Evolutionary conservation across 1,140 invertebrate species (phyloP).

Genomic region (Scaptomyza graminum): DNA sequence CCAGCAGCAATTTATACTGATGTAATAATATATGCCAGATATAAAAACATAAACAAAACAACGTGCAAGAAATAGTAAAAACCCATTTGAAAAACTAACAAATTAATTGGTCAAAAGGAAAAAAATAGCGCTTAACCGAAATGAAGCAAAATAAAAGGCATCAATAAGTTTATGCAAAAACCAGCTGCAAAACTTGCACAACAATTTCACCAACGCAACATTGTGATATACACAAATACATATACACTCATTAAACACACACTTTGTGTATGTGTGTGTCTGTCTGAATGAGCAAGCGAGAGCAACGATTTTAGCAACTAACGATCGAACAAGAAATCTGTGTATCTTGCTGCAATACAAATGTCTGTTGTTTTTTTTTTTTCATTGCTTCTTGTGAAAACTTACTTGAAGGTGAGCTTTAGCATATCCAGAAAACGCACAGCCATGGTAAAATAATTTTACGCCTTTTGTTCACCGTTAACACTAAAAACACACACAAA

Average conservation of each 20-base stretch:
- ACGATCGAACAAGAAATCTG: slow-evolving; percentile 44
- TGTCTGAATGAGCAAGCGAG: slow-evolving; percentile 40
- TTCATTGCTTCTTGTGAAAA: slow-evolving; percentile 38
- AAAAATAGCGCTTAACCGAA: slow-evolving; percentile 3
- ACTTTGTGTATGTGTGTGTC: slow-evolving; percentile 2
- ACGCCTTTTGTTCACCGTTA: slow-evolving; percentile 16
- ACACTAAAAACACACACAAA: slow-evolving; percentile 9
- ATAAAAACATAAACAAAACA: slow-evolving; percentile 42
- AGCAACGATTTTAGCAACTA: slow-evolving; percentile 18
- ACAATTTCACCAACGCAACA: slow-evolving; percentile 73
- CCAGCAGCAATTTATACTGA: not conserved
- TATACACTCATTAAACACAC: slow-evolving; percentile 6
- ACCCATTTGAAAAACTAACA: slow-evolving; percentile 7
- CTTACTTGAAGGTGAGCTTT: slow-evolving; percentile 76
- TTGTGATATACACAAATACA: slow-evolving; percentile 19
- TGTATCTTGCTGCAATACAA: slow-evolving; percentile 49
- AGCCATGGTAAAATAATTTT: slow-evolving; percentile 44
- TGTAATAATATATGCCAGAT: slow-evolving; percentile 47
- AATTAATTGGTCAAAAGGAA: slow-evolving; percentile 42
- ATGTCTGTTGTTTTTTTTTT: not conserved
- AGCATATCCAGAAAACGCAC: slow-evolving; percentile 67
- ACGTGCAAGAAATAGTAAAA: slow-evolving; percentile 68
- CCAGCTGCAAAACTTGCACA: slow-evolving; percentile 58
- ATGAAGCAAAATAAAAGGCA: slow-evolving; percentile 39
- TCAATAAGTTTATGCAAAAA: slow-evolving; percentile 66